These are phyloP conservation scores for Brachyopa scutellaris DNA, from an alignment of 2,888 invertebrate genomes.

Conservation along the genomic window DNA sequence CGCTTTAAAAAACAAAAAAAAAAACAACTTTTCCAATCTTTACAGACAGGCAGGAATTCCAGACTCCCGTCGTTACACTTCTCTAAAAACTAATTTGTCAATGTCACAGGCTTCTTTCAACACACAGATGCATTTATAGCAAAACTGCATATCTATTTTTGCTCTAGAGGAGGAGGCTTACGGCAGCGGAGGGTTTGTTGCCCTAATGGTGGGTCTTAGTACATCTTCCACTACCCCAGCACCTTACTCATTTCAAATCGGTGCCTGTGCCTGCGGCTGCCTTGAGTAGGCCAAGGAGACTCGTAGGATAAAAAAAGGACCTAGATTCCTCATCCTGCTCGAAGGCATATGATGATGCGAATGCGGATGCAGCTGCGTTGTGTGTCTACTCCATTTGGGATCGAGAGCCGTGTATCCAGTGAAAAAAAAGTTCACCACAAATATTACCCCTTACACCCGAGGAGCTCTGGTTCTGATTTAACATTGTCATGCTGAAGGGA, in stretches of 20 bases:
- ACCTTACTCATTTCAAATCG: slow-evolving; percentile 25
- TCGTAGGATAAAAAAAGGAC: too few relatives aligned
- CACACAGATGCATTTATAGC: slow-evolving; percentile 9
- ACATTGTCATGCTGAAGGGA: slow-evolving; percentile 47
- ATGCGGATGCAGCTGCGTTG: slow-evolving; percentile 52
- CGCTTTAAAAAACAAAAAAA: too few relatives aligned
- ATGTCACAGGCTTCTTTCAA: slow-evolving; percentile 53
- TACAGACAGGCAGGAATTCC: slow-evolving; percentile 37
- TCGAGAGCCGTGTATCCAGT: too few relatives aligned
- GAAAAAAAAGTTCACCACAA: slow-evolving; percentile 20
- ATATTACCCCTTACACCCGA: not conserved
- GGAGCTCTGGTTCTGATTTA: slow-evolving; percentile 13
- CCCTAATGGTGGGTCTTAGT: not conserved
- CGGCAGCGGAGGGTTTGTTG: slow-evolving; percentile 20
- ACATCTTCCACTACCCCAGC: not conserved
- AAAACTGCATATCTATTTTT: not conserved
- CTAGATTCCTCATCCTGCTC: too few relatives aligned
- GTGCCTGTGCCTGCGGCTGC: slow-evolving; percentile 32
- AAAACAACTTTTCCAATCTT: slow-evolving; percentile 46
- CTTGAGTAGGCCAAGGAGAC: slow-evolving; percentile 57
- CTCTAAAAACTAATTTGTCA: slow-evolving; percentile 60
- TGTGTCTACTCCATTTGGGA: slow-evolving; percentile 23
- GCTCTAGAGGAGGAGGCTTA: slow-evolving; percentile 17
- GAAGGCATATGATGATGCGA: slow-evolving; percentile 33
- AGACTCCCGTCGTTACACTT: slow-evolving; percentile 12